Evolutionary conservation across 2,113 vertebrate species (phyloP).

Genomic region (Bolborhynchus lineola): DNA sequence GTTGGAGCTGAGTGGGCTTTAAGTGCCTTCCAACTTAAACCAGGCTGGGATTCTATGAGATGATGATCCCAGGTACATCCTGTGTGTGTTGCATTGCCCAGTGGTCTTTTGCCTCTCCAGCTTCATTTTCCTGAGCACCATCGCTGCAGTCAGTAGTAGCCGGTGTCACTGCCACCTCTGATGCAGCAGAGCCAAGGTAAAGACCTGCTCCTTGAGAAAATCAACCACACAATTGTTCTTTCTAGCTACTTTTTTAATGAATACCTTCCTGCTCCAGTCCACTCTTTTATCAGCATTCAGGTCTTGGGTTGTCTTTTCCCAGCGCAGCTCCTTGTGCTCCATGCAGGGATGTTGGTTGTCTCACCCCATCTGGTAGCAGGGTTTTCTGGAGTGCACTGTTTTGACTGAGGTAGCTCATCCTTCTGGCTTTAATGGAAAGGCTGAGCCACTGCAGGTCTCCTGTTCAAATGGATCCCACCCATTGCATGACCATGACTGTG

Average conservation of each 20-base stretch:
- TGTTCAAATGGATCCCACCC: neutral
- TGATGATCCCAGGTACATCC: neutral
- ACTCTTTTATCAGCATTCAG: neutral
- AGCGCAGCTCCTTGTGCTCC: neutral
- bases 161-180: fast-evolving
- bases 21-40: neutral
- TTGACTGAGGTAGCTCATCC: neutral
- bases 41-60: neutral
- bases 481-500: neutral
- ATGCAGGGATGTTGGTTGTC: neutral
- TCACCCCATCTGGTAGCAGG: neutral
- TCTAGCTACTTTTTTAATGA: neutral
- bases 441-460: neutral
- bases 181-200: neutral
- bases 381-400: neutral
- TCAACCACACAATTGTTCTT: neutral
- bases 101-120: neutral
- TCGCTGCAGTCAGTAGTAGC: neutral
- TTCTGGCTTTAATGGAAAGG: neutral
- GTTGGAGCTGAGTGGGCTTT: neutral
- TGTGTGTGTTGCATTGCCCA: neutral
- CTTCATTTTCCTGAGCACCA: neutral
- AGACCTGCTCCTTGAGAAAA: neutral
- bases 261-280: neutral
- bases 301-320: neutral